These are phyloP conservation scores for Catagonus wagneri DNA, from an alignment of 2,113 vertebrate genomes.

Conservation along the genomic window DNA sequence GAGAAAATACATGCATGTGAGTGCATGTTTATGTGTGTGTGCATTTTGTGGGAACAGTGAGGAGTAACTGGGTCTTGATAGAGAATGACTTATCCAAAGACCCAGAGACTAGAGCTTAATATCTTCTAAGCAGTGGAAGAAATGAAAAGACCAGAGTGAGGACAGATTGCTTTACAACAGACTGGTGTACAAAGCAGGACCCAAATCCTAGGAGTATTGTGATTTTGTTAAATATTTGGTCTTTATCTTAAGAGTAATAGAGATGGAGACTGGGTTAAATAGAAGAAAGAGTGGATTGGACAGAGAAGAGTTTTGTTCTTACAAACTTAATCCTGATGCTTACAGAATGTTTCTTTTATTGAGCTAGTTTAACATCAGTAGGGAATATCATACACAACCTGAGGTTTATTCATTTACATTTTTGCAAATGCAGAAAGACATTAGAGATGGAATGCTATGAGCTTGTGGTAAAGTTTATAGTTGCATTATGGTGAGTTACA, in stretches of 20 bases:
- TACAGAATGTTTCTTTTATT: not conserved
- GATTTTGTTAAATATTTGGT: not conserved
- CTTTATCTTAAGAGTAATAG: not conserved
- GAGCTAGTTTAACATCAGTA: constrained; percentile 7
- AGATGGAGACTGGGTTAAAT: not conserved
- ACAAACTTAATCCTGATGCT: not conserved
- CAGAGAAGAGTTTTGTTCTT: not conserved
- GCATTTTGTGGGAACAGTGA: not conserved
- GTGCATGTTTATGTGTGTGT: not conserved
- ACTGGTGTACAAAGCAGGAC: not conserved
- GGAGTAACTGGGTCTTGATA: not conserved
- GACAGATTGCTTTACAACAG: rapidly evolving
- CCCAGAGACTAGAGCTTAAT: not conserved
- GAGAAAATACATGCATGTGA: not conserved
- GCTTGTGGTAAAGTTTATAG: not conserved
- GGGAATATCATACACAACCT: not conserved
- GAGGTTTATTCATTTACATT: constrained; percentile 4
- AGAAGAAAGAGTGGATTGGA: not conserved
- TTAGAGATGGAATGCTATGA: not conserved
- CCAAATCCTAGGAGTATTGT: not conserved
- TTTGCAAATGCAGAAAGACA: constrained; percentile 24
- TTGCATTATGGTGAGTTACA: constrained; percentile 44
- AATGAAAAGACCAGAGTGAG: not conserved
- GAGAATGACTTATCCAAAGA: not conserved
- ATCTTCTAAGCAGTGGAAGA: not conserved